Base-by-base conservation (phyloP, 2,888 invertebrate species). In the Lordiphosa fenestrarum region DNA sequence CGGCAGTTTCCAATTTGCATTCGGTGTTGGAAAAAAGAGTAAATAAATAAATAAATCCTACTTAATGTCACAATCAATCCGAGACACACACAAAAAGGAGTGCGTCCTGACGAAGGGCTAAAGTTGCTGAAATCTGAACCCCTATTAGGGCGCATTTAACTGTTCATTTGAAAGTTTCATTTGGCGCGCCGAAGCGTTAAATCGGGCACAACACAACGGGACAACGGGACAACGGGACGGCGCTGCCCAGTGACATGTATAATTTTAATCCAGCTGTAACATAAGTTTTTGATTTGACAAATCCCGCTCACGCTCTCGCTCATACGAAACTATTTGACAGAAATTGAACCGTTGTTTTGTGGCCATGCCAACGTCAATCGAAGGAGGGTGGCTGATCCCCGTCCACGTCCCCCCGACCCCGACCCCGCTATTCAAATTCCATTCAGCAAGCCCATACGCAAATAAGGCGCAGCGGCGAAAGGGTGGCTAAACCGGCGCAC, bases 11-110 rank as follows among this genome's bases (percentile, higher is more conserved):
- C 72, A 75, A 87, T 85, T 85, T 85, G 85, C 86, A 85, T 85
- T 71, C 81, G 73, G 70, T 73, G 81, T 74, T 56, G 40, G 55
- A 67, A 69, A 64, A 23, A 68, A 60, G 75, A 82, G 83, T 76
- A 85, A 86, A 80, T 76, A 82, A 84, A 85, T 85, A 86, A 87
- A 87, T 87, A 87, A 87, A 87, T 87, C 87, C 87, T 86, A 82
- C 87, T 87, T 87, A 87, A 86, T 86, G 87, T 87, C 87, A 87
- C 87, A 85, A 87, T 87, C 87, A 87, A 87, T 87, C 86, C 71
- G 63, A 49, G 68, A 35, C 25, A 35, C 19, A 46, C 21, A 46
- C 12, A 7, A 19, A 53, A 62, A 73, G 60, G 57, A 70, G 70
- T 66, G 53, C 53, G 56, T 33, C n/a, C 7, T 35, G 44, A 36